Evolutionary conservation across 2,113 vertebrate genomes (phyloP).

Genomic region (Willisornis vidua): DNA sequence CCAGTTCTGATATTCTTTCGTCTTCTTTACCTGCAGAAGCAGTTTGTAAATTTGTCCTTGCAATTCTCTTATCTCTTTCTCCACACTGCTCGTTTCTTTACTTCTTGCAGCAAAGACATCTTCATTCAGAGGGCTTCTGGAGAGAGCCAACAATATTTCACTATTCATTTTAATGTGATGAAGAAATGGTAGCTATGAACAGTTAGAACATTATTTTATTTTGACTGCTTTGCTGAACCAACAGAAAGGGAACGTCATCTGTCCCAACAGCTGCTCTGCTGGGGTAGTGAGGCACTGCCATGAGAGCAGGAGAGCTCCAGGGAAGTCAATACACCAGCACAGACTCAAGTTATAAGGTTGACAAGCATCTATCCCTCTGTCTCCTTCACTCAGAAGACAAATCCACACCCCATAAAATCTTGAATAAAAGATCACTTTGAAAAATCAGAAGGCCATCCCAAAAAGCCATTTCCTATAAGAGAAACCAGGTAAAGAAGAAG

Average conservation of each 20-base stretch:
- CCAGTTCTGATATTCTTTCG: not conserved
- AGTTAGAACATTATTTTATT: not conserved
- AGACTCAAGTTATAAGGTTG: not conserved
- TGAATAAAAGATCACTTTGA: not conserved
- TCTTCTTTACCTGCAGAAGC: constrained; percentile 83
- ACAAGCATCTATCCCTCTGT: not conserved
- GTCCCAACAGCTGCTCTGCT: not conserved
- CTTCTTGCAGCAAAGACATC: constrained; percentile 84
- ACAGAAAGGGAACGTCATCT: not conserved
- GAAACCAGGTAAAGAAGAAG: not conserved
- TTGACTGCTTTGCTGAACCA: not conserved
- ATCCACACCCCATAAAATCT: not conserved
- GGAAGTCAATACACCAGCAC: not conserved
- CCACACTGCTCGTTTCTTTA: constrained; percentile 66
- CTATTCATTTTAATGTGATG: not conserved
- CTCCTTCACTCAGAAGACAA: not conserved
- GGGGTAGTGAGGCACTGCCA: not conserved
- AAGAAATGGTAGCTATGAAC: not conserved
- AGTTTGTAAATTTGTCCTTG: constrained; percentile 91
- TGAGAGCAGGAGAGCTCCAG: not conserved
- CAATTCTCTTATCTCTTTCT: constrained; percentile 85
- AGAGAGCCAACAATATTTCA: constrained; percentile 7
- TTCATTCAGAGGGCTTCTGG: constrained; percentile 88
- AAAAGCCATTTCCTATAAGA: not conserved
- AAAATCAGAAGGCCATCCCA: not conserved